A percentile compares a stretch with the other conserved stretches of the same genome.
phyloP scores from a whole-genome alignment of 2,113 vertebrate species.

The Onychostoma macrolepis region DNA sequence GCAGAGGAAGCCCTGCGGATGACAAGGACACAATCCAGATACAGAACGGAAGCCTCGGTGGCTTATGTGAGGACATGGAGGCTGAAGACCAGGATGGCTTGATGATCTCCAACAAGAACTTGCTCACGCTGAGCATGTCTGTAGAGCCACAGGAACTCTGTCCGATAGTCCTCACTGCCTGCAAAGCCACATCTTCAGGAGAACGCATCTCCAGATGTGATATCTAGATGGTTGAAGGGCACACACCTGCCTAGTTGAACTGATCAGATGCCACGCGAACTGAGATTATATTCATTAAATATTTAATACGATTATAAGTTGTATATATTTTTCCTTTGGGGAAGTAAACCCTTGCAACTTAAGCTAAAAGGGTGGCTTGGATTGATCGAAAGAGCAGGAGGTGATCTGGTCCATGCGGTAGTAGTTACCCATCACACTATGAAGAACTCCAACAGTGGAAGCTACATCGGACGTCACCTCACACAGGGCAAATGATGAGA shows the following conservation, averaged over 20 bases:
- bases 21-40: constrained; percentile 35
- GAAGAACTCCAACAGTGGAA: neutral
- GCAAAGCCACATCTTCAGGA: constrained; percentile 62
- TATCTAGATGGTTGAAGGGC: constrained; percentile 55
- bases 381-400: neutral
- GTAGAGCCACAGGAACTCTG: constrained; percentile 58
- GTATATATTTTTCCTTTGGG: constrained; percentile 32
- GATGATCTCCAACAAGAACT: constrained; percentile 60
- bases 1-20: constrained; percentile 62
- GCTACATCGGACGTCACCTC: constrained; percentile 2
- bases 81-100: constrained; percentile 74
- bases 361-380: constrained; percentile 13
- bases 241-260: neutral
- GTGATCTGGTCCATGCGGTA: neutral
- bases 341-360: constrained; percentile 39
- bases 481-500: constrained; percentile 27
- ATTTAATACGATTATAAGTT: constrained; percentile 65
- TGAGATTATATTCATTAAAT: constrained; percentile 69
- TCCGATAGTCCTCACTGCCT: constrained; percentile 64
- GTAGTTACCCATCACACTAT: constrained; percentile 13
- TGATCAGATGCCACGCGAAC: constrained; percentile 46
- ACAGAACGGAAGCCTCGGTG: constrained; percentile 41
- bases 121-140: constrained; percentile 66
- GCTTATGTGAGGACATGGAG: constrained; percentile 79
- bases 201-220: constrained; percentile 71